Percentiles rank a stretch among this genome's conserved stretches.
Evolutionary conservation across 53 echinoderm and acorn worm genomes (phyloP).

Genomic region (Arbacia lixula): DNA sequence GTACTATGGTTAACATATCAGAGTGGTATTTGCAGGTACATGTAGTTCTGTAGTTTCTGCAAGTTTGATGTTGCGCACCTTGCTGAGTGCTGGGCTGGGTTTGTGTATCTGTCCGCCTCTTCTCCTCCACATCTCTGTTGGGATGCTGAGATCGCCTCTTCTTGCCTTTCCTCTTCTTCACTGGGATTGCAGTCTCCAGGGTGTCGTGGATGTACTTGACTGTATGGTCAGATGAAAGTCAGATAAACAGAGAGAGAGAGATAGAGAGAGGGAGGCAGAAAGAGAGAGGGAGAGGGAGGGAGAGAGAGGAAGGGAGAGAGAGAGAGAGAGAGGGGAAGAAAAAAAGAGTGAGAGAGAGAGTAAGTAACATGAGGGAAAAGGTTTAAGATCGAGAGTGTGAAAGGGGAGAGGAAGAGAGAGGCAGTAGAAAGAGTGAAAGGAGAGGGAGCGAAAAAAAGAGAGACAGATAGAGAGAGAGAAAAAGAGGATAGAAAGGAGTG

Average conservation of each 20-base stretch:
- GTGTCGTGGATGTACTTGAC: conserved; percentile 43
- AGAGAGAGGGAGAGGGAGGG: not conserved
- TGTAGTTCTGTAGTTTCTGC: too few relatives aligned
- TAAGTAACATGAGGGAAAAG: too few relatives aligned
- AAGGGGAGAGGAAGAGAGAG: not conserved
- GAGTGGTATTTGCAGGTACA: too few relatives aligned
- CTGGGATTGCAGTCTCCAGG: conserved; percentile 5
- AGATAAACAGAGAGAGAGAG: not conserved
- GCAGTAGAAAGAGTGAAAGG: not conserved
- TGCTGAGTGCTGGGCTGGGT: conserved; percentile 38
- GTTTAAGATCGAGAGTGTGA: not conserved
- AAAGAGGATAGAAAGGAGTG: too few relatives aligned
- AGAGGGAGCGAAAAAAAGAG: too few relatives aligned
- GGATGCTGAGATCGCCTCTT: conserved; percentile 51
- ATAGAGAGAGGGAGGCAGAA: not conserved
- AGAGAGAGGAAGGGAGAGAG: too few relatives aligned
- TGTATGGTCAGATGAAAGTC: not conserved
- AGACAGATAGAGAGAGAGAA: too few relatives aligned
- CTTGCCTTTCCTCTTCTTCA: conserved; percentile 54
- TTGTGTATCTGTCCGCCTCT: conserved; percentile 42
- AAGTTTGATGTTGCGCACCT: too few relatives aligned
- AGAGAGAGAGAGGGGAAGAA: too few relatives aligned
- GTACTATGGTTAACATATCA: too few relatives aligned
- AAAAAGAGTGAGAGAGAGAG: too few relatives aligned
- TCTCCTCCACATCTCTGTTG: conserved; percentile 39